Conservation (phyloP, 2,797 vertebrate species). For the Vireo griseus region DNA sequence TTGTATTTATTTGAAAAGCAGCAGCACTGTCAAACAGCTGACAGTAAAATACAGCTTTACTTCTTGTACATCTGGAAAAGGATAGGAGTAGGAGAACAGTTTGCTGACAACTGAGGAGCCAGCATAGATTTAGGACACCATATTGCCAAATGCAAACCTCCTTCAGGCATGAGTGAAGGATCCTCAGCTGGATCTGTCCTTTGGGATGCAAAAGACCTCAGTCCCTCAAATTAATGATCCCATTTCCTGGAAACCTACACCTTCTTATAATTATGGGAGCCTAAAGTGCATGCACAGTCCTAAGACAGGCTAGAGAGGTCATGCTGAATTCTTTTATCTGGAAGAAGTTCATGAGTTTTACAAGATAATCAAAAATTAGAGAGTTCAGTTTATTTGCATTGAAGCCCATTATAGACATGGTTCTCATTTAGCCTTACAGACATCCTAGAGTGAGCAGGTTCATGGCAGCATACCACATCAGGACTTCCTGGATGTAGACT, state of each 20-base stretch:
- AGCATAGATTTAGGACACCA: conserved; percentile 13
- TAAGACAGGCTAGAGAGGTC: background rate
- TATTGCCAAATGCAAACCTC: background rate
- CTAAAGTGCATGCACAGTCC: background rate
- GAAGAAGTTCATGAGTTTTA: background rate
- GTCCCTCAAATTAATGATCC: conserved; percentile 20
- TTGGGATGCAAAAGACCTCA: background rate
- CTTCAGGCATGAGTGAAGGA: background rate
- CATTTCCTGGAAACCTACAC: conserved; percentile 16
- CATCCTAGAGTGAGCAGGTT: background rate
- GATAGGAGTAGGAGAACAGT: background rate
- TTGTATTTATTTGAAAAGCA: conserved; percentile 51
- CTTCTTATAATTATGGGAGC: background rate
- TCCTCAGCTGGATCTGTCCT: conserved; percentile 21
- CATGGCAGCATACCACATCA: background rate
- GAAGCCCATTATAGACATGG: background rate
- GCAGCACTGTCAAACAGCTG: conserved; percentile 25
- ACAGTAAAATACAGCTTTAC: conserved; percentile 18
- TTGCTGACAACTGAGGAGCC: conserved; percentile 18
- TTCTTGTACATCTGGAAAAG: conserved; percentile 38
- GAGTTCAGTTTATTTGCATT: background rate
- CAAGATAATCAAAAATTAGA: background rate
- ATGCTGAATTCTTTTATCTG: background rate
- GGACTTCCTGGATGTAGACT: background rate
- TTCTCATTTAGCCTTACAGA: background rate